These are phyloP conservation scores for Ammospiza nelsoni DNA, from an alignment of 2,113 vertebrate species.

Conservation along the genomic window DNA sequence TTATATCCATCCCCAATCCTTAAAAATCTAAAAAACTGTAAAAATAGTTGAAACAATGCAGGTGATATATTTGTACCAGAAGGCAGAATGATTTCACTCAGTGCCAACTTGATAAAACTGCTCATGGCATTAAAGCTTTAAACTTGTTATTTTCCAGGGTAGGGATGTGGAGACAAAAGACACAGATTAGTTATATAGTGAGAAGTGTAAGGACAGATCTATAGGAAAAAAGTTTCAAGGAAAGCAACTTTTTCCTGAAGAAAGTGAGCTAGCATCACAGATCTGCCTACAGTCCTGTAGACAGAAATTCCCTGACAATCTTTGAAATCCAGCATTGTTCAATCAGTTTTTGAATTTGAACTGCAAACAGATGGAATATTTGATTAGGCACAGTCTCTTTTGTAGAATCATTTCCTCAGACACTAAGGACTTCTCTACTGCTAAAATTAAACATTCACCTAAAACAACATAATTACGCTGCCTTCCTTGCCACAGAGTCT, in stretches of 20 bases:
- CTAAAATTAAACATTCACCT: not conserved
- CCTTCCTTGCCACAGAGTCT: rapidly evolving
- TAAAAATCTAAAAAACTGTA: not conserved
- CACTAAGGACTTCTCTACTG: not conserved
- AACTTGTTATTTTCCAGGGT: not conserved
- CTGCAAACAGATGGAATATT: not conserved
- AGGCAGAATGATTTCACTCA: not conserved
- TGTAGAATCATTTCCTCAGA: not conserved
- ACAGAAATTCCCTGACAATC: not conserved
- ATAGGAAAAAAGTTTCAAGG: not conserved
- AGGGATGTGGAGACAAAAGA: not conserved
- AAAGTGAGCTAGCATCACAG: not conserved
- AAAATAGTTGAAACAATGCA: not conserved
- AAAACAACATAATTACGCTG: not conserved
- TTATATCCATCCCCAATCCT: not conserved
- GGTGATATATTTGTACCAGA: not conserved
- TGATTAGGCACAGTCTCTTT: not conserved
- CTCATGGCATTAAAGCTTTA: not conserved
- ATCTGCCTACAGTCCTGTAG: not conserved
- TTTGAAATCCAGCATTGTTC: not conserved
- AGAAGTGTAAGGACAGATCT: not conserved
- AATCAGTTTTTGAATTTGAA: not conserved
- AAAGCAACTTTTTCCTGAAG: not conserved
- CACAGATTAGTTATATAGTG: not conserved
- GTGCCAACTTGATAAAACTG: not conserved